Evolutionary conservation across 2,113 vertebrate genomes (phyloP).

Genomic region (Carassius auratus): DNA sequence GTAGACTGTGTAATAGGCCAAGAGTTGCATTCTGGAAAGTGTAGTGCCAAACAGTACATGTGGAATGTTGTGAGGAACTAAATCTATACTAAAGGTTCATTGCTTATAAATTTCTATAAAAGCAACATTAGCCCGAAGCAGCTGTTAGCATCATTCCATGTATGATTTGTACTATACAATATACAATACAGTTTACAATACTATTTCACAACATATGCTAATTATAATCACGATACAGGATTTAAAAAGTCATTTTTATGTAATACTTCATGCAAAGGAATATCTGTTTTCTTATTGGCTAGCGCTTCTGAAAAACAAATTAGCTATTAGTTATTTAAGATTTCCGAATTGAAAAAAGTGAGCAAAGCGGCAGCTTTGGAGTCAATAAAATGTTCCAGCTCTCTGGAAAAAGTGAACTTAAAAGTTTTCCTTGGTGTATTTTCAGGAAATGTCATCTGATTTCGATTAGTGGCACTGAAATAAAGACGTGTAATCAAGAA

Average conservation of each 20-base stretch:
- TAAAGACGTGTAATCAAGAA: conserved; percentile 20
- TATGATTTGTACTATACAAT: conserved; percentile 37
- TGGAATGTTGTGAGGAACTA: conserved; percentile 66
- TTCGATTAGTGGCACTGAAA: conserved; percentile 41
- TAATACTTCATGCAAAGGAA: not conserved
- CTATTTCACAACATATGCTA: not conserved
- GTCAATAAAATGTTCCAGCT: not conserved
- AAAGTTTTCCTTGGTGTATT: conserved; percentile 50
- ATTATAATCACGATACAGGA: not conserved
- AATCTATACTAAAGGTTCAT: conserved; percentile 64
- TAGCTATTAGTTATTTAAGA: not conserved
- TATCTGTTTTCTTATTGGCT: not conserved
- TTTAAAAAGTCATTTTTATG: not conserved
- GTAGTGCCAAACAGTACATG: conserved; percentile 40
- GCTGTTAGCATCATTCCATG: conserved; percentile 54
- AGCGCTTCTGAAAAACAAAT: not conserved
- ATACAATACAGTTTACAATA: not conserved
- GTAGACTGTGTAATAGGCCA: conserved; percentile 18
- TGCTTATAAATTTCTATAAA: conserved; percentile 64
- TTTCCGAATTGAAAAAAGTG: not conserved
- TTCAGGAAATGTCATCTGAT: conserved; percentile 55
- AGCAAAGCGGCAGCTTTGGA: not conserved
- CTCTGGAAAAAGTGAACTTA: not conserved
- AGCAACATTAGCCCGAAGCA: conserved; percentile 59
- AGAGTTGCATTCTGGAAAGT: conserved; percentile 58